Base-by-base conservation (phyloP, 2,888 invertebrate species). In the Dioctria linearis region DNA sequence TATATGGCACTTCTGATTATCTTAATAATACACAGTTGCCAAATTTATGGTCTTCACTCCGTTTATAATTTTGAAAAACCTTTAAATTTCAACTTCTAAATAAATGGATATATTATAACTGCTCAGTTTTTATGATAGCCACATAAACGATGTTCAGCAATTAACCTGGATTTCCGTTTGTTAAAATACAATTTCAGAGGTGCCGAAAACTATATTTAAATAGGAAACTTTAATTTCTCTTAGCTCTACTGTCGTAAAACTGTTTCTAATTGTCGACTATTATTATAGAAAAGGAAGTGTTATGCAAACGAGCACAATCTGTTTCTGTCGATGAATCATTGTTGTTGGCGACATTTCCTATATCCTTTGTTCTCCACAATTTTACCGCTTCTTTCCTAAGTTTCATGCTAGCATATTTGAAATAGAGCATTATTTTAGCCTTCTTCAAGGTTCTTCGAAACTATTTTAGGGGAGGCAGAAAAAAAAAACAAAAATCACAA, bases 141-240 rank as follows among this genome's bases (percentile, higher is more conserved):
- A 67, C 67, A 25, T 67, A 43, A 9, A 25, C 9, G 2, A 25
- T 25, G 25, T 25, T 4, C 37, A 25, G 6, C 42, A 67, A 67
- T 67, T 67, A 67, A 46, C 67, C 49, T 67, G 67, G 13, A 67
- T 46, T 25, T 67, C 25, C 42, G 46, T 25, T 6, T 13, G 5
- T 46, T 11, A 5, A 67, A n/a, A 67, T n/a, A n/a, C n/a, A 25
- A 67, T 5, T 67, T 67, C 46, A 67, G 43, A 67, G 13, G 46
- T n/a, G 42, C 67, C 67, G 67, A 42, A 5, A 67, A 46, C 42
- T 67, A 43, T 67, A 43, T 46, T 67, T 65, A 67, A 25, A 67
- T 67, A 43, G 8, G 25, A 6, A 67, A 43, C 46, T 25, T 46
- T n/a, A 13, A 67, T 25, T 25, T 25, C 25, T 67, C 25, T 46